phyloP scores from a whole-genome alignment of 1,140 invertebrate genomes.

The Hypothenemus hampei region DNA sequence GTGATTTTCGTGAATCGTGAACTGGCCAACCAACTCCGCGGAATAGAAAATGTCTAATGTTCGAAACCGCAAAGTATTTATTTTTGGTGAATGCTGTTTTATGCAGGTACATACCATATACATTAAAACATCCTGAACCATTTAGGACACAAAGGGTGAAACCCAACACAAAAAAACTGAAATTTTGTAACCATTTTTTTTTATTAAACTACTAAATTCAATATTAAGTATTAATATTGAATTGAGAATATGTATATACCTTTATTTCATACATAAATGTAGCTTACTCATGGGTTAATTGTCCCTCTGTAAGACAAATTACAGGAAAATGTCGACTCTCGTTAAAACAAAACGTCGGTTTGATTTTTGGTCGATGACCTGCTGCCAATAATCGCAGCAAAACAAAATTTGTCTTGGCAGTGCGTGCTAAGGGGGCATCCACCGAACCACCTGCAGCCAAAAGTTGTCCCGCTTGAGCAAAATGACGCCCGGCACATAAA shows the following conservation, averaged over 20 bases:
- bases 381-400: conserved; percentile 16
- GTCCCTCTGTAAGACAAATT: conserved; percentile 17
- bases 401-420: conserved; percentile 23
- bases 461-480: conserved; percentile 19
- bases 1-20: conserved; percentile 9
- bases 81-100: too few relatives aligned
- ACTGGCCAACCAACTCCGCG: conserved; percentile 1
- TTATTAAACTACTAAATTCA: too few relatives aligned
- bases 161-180: too few relatives aligned
- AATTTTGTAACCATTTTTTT: too few relatives aligned
- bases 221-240: too few relatives aligned
- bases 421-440: conserved; percentile 9
- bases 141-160: too few relatives aligned
- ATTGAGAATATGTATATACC: too few relatives aligned
- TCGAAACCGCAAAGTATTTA: too few relatives aligned
- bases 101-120: too few relatives aligned
- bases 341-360: conserved; percentile 21
- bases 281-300: conserved; percentile 18
- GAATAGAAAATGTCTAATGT: conserved; percentile 2
- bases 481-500: conserved; percentile 18
- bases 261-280: too few relatives aligned
- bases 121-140: too few relatives aligned
- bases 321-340: conserved; percentile 24
- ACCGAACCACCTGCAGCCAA: conserved; percentile 13
- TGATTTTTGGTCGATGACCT: conserved; percentile 16